A percentile compares a stretch with the other conserved stretches of the same genome.
phyloP scores from a whole-genome alignment of 2,888 invertebrate species.

The Masnerella sp. region DNA sequence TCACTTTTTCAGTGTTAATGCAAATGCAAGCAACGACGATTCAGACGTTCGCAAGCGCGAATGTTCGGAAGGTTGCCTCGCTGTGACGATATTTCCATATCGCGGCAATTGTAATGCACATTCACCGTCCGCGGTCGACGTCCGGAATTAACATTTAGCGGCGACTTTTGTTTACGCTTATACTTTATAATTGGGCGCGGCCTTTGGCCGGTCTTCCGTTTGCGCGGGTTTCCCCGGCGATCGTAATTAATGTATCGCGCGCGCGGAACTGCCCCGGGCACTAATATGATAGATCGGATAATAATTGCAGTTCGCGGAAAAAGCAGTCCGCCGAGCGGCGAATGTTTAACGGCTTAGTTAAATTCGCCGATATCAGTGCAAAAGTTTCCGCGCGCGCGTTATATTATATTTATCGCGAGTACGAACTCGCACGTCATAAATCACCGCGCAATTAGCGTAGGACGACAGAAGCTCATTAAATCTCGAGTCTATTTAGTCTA shows the following conservation, averaged over 20 bases:
- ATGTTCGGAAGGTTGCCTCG: too few species aligned
- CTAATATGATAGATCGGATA: slow-evolving; percentile 41
- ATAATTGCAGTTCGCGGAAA: slow-evolving; percentile 41
- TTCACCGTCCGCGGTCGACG: slow-evolving; percentile 69
- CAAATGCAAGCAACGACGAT: too few species aligned
- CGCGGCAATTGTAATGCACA: slow-evolving; percentile 74
- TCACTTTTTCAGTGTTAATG: too few species aligned
- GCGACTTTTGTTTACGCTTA: slow-evolving; percentile 64
- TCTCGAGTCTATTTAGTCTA: slow-evolving; percentile 59
- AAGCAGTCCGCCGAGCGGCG: slow-evolving; percentile 17
- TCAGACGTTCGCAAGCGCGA: too few species aligned
- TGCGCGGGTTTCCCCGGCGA: not conserved
- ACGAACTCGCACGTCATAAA: slow-evolving; percentile 59
- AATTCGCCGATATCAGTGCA: slow-evolving; percentile 48
- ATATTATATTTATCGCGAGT: slow-evolving; percentile 58
- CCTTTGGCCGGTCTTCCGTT: slow-evolving; percentile 21
- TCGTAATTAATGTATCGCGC: slow-evolving; percentile 32
- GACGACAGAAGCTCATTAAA: slow-evolving; percentile 62
- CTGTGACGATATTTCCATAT: slow-evolving; percentile 74
- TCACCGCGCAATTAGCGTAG: slow-evolving; percentile 61
- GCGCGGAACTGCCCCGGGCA: slow-evolving; percentile 4
- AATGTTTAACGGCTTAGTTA: slow-evolving; percentile 44
- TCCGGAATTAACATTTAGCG: slow-evolving; percentile 68
- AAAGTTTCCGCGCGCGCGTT: slow-evolving; percentile 44
- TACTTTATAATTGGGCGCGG: slow-evolving; percentile 64